A percentile compares a stretch with the other conserved stretches of the same genome.
Conservation (phyloP, 2,113 vertebrate genomes). For the Grallaria varia region DNA sequence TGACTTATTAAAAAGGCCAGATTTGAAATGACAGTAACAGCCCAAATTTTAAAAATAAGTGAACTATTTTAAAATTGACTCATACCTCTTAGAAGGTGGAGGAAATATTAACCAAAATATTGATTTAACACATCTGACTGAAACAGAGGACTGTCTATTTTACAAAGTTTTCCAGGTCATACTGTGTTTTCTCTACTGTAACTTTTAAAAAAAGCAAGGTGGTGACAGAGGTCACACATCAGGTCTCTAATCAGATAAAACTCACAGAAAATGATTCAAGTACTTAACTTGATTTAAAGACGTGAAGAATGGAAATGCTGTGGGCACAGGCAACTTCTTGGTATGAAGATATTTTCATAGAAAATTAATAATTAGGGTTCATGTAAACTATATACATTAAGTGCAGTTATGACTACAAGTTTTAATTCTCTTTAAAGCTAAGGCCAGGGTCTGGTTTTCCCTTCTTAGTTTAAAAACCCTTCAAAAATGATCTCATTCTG, state of each 20-base stretch:
- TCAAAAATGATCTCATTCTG: background rate
- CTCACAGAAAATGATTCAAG: background rate
- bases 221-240: background rate
- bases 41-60: background rate
- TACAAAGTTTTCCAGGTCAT: background rate
- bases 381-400: background rate
- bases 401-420: background rate
- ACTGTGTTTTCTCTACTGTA: background rate
- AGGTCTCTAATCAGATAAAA: background rate
- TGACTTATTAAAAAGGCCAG: background rate
- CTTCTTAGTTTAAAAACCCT: background rate
- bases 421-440: background rate
- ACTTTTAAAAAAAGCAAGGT: background rate
- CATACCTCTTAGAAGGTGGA: background rate
- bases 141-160: background rate
- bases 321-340: background rate
- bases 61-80: background rate
- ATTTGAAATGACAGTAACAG: background rate
- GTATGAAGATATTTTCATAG: background rate
- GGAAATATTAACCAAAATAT: too few relatives aligned
- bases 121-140: background rate
- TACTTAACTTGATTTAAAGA: background rate
- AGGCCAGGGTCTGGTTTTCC: background rate
- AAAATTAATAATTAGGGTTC: background rate
- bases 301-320: background rate